Evolutionary conservation across 2,113 vertebrate species (phyloP).

Genomic region (Ceratotherium simum): DNA sequence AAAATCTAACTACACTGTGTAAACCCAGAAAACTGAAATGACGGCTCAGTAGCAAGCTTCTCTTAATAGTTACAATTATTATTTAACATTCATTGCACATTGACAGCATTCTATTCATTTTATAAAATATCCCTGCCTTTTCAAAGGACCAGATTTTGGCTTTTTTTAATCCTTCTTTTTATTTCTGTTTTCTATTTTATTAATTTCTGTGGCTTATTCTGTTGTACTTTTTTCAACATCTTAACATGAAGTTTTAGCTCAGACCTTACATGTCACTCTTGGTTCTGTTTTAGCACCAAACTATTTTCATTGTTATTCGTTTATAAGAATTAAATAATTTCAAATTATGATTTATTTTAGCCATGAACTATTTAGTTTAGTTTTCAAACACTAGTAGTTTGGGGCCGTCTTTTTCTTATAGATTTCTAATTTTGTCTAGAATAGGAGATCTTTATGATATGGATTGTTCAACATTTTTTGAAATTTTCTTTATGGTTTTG

Average conservation of each 20-base stretch:
- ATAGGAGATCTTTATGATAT: neutral
- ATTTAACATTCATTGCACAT: constrained; percentile 6
- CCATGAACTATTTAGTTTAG: neutral
- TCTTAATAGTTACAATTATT: neutral
- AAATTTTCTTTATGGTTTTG: neutral
- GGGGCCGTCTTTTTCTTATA: neutral
- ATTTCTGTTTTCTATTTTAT: constrained; percentile 26
- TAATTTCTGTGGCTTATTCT: neutral
- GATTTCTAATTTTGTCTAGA: constrained; percentile 12
- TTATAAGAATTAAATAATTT: neutral
- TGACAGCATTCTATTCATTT: neutral
- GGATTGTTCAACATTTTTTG: neutral
- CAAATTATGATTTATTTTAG: neutral
- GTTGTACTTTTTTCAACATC: neutral
- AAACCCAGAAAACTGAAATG: constrained; percentile 45
- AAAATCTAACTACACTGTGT: constrained; percentile 14
- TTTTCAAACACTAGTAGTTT: neutral
- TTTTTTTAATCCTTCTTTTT: neutral
- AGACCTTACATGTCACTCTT: neutral
- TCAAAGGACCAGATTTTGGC: neutral
- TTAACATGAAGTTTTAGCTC: neutral
- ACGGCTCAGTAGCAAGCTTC: neutral
- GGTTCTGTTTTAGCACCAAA: neutral
- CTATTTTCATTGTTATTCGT: neutral
- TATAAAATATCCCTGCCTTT: neutral